Evolutionary conservation across 2,797 vertebrate genomes (phyloP).

Genomic region (Sebastes alutus): DNA sequence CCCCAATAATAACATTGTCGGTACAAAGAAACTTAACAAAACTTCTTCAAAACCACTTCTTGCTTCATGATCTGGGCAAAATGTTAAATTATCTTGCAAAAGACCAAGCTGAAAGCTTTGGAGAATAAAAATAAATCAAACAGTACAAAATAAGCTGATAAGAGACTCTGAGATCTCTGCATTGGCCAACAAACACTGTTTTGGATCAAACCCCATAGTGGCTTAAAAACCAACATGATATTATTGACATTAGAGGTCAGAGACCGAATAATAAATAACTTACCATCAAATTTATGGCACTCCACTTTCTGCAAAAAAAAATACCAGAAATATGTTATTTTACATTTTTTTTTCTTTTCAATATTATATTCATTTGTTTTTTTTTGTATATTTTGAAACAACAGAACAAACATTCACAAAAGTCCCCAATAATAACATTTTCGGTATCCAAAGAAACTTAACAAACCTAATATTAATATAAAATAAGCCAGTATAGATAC

Average conservation of each 20-base stretch:
- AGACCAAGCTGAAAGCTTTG: not conserved
- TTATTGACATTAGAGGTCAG: not conserved
- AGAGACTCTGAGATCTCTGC: not conserved
- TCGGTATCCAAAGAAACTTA: no score
- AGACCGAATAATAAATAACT: not conserved
- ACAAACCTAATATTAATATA: no score
- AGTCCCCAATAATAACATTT: no score
- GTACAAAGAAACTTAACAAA: no score
- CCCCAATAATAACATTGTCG: no score
- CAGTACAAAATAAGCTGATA: no score
- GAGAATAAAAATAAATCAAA: not conserved
- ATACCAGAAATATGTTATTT: not conserved
- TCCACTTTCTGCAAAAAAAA: slow-evolving; percentile 24
- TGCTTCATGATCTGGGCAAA: not conserved
- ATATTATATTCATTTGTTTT: not conserved
- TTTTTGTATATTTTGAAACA: no score
- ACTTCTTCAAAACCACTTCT: not conserved
- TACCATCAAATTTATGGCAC: not conserved
- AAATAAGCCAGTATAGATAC: no score
- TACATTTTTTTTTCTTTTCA: not conserved
- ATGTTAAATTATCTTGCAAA: not conserved
- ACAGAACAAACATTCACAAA: no score
- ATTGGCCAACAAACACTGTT: not conserved
- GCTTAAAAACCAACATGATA: not conserved
- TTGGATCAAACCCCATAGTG: not conserved